phyloP scores from a whole-genome alignment of 1,140 invertebrate genomes.

The Venustaconcha ellipsiformis region DNA sequence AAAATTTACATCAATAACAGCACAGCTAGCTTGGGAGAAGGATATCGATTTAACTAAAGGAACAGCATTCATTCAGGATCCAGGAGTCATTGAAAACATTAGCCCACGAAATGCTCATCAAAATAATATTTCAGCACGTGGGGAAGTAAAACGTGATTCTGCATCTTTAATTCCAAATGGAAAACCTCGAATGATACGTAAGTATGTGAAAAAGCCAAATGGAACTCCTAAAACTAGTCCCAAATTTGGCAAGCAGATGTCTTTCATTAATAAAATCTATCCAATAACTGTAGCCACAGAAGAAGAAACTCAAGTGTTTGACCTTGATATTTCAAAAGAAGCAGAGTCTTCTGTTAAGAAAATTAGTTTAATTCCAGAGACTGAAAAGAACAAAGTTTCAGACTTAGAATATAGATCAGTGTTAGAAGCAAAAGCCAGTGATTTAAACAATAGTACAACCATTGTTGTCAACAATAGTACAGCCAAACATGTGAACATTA shows the following conservation, averaged over 20 bases:
- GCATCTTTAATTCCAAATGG: conserved; percentile 31
- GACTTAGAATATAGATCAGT: too few relatives aligned
- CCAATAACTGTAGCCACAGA: too few relatives aligned
- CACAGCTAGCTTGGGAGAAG: conserved; percentile 65
- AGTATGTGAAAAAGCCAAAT: conserved; percentile 47
- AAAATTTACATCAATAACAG: conserved; percentile 46
- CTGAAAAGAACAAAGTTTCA: too few relatives aligned
- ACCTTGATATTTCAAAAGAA: too few relatives aligned
- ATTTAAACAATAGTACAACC: too few relatives aligned
- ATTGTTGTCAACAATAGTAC: too few relatives aligned
- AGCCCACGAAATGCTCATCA: conserved; percentile 1
- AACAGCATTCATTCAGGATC: conserved; percentile 43
- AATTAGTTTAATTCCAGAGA: too few relatives aligned
- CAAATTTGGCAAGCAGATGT: conserved; percentile 29
- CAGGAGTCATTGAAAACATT: conserved; percentile 35
- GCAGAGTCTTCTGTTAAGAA: too few relatives aligned
- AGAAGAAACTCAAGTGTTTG: too few relatives aligned
- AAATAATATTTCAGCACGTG: background rate
- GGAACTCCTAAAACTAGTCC: conserved; percentile 45
- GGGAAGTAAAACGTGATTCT: background rate
- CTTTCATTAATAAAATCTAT: conserved; percentile 10
- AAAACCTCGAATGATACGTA: conserved; percentile 31
- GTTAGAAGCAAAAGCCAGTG: too few relatives aligned
- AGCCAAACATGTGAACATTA: too few relatives aligned
- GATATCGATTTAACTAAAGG: conserved; percentile 62